phyloP scores from a whole-genome alignment of 2,888 invertebrate species.

The Yponomeuta plumbellus region DNA sequence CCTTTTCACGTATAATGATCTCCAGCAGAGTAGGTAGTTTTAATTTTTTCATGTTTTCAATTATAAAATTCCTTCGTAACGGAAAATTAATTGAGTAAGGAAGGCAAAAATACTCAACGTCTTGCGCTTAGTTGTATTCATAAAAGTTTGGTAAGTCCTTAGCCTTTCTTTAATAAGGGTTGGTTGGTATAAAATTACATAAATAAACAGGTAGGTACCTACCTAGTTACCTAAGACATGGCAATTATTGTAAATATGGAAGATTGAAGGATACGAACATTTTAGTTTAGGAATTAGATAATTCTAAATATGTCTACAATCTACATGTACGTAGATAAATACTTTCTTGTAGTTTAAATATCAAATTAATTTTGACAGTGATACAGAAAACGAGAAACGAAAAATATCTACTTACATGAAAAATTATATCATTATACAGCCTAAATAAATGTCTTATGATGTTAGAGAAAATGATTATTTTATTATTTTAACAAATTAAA shows the following conservation, averaged over 20 bases:
- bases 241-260: no score
- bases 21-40: background rate
- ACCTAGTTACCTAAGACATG: no score
- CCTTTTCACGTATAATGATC: background rate
- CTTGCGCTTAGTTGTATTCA: no score
- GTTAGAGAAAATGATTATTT: constrained; percentile 33
- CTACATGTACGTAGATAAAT: background rate
- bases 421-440: constrained; percentile 41
- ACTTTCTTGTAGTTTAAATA: background rate
- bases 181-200: no score
- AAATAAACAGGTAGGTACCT: no score
- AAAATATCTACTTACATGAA: background rate
- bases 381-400: background rate
- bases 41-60: background rate
- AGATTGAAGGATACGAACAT: no score
- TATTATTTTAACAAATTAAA: constrained; percentile 39
- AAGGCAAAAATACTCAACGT: no score
- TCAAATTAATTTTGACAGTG: background rate
- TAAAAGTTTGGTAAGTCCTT: no score
- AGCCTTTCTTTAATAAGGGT: no score
- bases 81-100: no score
- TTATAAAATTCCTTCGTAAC: background rate
- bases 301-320: no score
- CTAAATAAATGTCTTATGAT: constrained; percentile 73
- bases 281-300: no score